Percentiles rank a stretch among this genome's conserved stretches.
These are phyloP conservation scores for Dasyurus viverrinus DNA, from an alignment of 2,113 vertebrate species.

Conservation along the genomic window DNA sequence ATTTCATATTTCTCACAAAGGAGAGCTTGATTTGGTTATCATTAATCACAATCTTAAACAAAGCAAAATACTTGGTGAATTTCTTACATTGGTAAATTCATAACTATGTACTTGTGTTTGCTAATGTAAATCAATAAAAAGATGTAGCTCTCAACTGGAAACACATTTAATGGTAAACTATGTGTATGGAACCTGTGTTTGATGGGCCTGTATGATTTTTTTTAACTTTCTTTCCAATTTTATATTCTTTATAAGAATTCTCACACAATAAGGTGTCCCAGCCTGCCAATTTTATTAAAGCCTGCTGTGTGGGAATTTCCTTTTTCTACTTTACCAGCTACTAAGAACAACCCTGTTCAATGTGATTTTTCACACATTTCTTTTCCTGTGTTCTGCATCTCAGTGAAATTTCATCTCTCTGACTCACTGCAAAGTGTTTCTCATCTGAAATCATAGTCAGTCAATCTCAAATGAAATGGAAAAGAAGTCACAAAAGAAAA, in stretches of 20 bases:
- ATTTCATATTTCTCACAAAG: background rate
- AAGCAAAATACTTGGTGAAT: conserved; percentile 30
- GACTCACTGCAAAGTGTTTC: conserved; percentile 71
- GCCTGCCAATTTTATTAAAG: conserved; percentile 61
- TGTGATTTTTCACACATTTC: conserved; percentile 78
- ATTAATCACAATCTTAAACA: conserved; percentile 25
- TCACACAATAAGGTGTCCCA: conserved; percentile 44
- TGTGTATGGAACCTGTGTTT: conserved; percentile 37
- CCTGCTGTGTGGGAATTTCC: conserved; percentile 76
- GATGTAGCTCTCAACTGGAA: conserved; percentile 54
- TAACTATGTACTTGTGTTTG: conserved; percentile 9
- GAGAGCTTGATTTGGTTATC: conserved; percentile 5
- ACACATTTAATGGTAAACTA: conserved; percentile 67
- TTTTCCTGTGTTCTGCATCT: conserved; percentile 74
- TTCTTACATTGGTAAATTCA: background rate
- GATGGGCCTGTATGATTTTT: conserved; percentile 1
- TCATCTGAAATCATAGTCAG: conserved; percentile 73
- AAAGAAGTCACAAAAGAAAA: conserved; percentile 67
- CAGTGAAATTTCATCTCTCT: conserved; percentile 69
- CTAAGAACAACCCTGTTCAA: conserved; percentile 71
- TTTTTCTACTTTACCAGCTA: conserved; percentile 71
- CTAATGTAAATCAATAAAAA: conserved; percentile 40
- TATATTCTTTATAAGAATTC: conserved; percentile 47
- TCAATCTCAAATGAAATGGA: conserved; percentile 72
- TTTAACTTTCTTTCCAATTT: background rate